Evolutionary conservation across 2,797 vertebrate genomes (phyloP), one percentile per base, ranked within the genome.

Genomic region (Eulemur coronatus): DNA sequence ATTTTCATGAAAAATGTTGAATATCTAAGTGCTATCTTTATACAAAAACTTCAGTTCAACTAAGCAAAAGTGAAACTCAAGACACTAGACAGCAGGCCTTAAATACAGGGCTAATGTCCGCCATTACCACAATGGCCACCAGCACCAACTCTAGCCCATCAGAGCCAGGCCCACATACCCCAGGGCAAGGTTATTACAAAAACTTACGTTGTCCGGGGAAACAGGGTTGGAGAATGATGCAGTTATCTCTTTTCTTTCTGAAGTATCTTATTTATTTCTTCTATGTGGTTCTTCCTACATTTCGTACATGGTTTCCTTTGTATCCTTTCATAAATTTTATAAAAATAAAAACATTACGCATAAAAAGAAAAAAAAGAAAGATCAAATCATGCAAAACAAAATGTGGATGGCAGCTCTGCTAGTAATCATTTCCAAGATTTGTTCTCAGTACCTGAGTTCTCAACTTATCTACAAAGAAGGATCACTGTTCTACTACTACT

Each of bases 391-490:
- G 35, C 69, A 26, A 91, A 57, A 57, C 33, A 52, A 84, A 92
- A 57, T 69, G 24, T 63, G 48, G 67, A 43, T 1, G 10, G 17
- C 24, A 30, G 33, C 33, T 76, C 86, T 78, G 26, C 43, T 85
- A 26, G 63, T 35, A 50, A 41, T 26, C 50, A 1, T 90, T 72
- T 50, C 52, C 86, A 84, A 87, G 63, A 75, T 20, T 50, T 67
- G 22, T 52, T 95, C 79, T 81, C 20, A 61, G 50, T 35, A 26
- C 11, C 33, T 75, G n/a, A n/a, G 1, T n/a, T 70, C 38, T 84
- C 76, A 91, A 80, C n/a, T 35, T 73, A 69, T 70, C 90, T 33
- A 26, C 46, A 26, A 75, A 84, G 61, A 65, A 85, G 52, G 35
- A 9, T 22, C 48, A 13, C 9, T 41, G 4, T 72, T 43, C 15